These are phyloP conservation scores for Arenaria interpres DNA, from an alignment of 2,113 vertebrate species.

Conservation along the genomic window DNA sequence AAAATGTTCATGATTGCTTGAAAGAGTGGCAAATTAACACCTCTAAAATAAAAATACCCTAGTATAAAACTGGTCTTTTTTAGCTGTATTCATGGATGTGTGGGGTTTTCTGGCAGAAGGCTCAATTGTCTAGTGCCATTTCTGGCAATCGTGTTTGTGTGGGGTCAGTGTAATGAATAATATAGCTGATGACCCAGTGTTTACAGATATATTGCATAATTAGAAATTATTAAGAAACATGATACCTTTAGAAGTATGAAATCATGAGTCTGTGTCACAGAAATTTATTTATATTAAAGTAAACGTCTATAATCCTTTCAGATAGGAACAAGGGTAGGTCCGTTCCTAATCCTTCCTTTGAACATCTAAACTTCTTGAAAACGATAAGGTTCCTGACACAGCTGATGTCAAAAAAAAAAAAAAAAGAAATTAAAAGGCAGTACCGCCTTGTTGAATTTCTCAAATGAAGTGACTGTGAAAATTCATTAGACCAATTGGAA, in stretches of 20 bases:
- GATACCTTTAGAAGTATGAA: neutral
- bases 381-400: no score
- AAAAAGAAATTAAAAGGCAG: neutral
- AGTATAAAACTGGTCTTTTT: neutral
- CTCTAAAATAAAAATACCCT: neutral
- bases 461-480: neutral
- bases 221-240: neutral
- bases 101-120: neutral
- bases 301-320: neutral
- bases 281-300: neutral
- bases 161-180: neutral
- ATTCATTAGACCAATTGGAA: neutral
- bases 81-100: rapidly evolving
- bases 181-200: neutral
- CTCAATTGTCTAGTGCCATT: neutral
- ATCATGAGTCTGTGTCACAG: neutral
- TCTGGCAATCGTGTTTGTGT: rapidly evolving
- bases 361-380: neutral
- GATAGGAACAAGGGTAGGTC: neutral
- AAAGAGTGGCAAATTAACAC: neutral
- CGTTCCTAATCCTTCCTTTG: neutral
- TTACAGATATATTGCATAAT: neutral
- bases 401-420: rapidly evolving
- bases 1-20: neutral
- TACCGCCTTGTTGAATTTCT: neutral